These are phyloP conservation scores for Endotricha flammealis DNA, from an alignment of 2,888 invertebrate genomes.

Conservation along the genomic window DNA sequence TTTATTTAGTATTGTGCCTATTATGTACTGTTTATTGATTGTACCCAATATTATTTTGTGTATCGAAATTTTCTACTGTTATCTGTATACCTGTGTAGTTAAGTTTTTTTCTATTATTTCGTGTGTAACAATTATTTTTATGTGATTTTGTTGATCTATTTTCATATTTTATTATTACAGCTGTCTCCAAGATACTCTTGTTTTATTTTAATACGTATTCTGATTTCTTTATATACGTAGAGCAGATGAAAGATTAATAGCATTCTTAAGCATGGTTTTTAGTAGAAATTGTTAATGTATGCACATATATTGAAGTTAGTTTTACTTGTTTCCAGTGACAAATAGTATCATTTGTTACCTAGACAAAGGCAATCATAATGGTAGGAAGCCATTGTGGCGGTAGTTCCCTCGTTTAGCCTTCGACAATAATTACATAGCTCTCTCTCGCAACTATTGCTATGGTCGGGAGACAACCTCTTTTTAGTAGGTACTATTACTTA, in stretches of 20 bases:
- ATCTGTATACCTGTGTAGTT: slow-evolving; percentile 18
- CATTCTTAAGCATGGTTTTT: no score
- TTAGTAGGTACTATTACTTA: neutral
- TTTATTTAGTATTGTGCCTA: slow-evolving; percentile 2
- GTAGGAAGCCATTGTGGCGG: slow-evolving; percentile 45
- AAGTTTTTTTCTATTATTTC: slow-evolving; percentile 11
- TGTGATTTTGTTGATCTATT: slow-evolving; percentile 18
- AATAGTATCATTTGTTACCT: slow-evolving; percentile 24
- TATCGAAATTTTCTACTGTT: slow-evolving; percentile 16
- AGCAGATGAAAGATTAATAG: neutral
- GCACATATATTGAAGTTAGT: slow-evolving; percentile 10
- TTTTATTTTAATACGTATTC: slow-evolving; percentile 19
- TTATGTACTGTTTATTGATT: slow-evolving; percentile 3
- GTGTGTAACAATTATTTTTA: slow-evolving; percentile 21
- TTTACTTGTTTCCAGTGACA: slow-evolving; percentile 15
- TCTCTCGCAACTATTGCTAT: slow-evolving; percentile 29
- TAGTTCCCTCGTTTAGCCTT: slow-evolving; percentile 54
- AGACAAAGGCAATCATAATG: slow-evolving; percentile 35
- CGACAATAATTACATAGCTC: slow-evolving; percentile 41
- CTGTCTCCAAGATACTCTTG: slow-evolving; percentile 21
- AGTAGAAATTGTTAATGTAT: neutral
- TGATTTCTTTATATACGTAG: neutral
- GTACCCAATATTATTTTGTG: slow-evolving; percentile 11
- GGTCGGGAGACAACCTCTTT: slow-evolving; percentile 30
- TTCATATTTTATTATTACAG: slow-evolving; percentile 22